Evolutionary conservation across 2,797 vertebrate species (phyloP), one percentile per base, ranked within the genome.

Genomic region (Helarctos malayanus): DNA sequence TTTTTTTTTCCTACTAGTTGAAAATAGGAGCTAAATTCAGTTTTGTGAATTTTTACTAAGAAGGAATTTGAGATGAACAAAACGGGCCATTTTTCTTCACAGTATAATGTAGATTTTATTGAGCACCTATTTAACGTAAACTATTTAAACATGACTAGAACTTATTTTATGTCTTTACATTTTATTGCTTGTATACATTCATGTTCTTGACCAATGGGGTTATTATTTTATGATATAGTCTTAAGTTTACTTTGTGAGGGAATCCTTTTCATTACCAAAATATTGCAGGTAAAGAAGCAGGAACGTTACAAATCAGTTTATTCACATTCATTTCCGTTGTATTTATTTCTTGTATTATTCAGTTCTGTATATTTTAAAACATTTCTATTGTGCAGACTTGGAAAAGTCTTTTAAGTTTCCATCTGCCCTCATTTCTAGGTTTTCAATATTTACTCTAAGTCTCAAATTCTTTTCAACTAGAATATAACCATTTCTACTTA

Each of bases 391-490:
- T 89, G 2, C 0, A 54, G 25, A 18, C 19, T 83, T 35, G 49
- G 41, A 82, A 89, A 54, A 79, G 38, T 89, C 0, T 16, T 61
- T 82, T 83, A 92, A 85, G 12, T 1, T 9, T 38, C 7, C 19
- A 80, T 78, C 27, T 35, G 5, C 35, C 25, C 7, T 76, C 5
- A 7, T 35, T 73, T 75, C 32, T 29, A 69, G 9, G 4, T 65
- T 91, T 95, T 68, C 25, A 52, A 4, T 35, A 41, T 93, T 73
- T 90, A 52, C 38, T 90, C 82, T 57, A 95, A 95, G 75, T 52
- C 15, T 71, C 16, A 80, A 82, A 71, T 8, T 63, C 5, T 35
- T 83, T 93, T 81, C 32, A 27, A 12, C 19, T 75, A 61, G 45
- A 69, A 49, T 8, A 23, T 86, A 47, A 27, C 7, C 25, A 85